A percentile compares a stretch with the other conserved stretches of the same genome.
These are phyloP conservation scores for Nyctibius grandis DNA, from an alignment of 2,797 vertebrate genomes.

Conservation along the genomic window DNA sequence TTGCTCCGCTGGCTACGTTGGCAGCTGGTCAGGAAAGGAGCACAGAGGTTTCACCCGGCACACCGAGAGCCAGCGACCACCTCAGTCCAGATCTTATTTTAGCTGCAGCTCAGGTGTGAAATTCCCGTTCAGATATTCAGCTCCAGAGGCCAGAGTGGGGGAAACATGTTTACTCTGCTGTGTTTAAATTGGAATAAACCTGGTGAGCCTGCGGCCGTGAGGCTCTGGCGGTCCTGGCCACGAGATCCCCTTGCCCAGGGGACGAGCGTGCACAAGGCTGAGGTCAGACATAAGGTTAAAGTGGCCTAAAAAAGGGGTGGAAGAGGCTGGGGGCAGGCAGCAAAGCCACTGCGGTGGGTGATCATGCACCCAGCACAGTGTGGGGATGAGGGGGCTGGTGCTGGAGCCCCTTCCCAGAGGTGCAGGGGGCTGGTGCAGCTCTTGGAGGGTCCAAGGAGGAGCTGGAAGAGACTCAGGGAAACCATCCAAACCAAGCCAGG, in stretches of 20 bases:
- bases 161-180: background rate
- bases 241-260: background rate
- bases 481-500: background rate
- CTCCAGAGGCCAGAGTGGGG: conserved; percentile 40
- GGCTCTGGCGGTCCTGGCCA: background rate
- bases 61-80: background rate
- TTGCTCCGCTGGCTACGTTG: fast-evolving
- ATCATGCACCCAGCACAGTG: fast-evolving
- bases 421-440: background rate
- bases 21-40: background rate
- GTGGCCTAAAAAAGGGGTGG: background rate
- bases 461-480: background rate
- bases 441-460: background rate
- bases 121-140: background rate
- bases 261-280: fast-evolving
- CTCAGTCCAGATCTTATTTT: conserved; percentile 46
- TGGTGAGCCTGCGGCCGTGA: background rate
- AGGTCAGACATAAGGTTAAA: no score
- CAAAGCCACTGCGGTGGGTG: background rate
- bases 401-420: background rate
- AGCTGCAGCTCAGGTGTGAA: conserved; percentile 30
- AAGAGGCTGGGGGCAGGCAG: background rate
- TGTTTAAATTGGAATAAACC: conserved; percentile 40
- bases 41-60: fast-evolving
- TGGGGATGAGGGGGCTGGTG: background rate